These are phyloP conservation scores for Odontophorus gujanensis DNA, from an alignment of 2,113 vertebrate genomes.

Conservation along the genomic window DNA sequence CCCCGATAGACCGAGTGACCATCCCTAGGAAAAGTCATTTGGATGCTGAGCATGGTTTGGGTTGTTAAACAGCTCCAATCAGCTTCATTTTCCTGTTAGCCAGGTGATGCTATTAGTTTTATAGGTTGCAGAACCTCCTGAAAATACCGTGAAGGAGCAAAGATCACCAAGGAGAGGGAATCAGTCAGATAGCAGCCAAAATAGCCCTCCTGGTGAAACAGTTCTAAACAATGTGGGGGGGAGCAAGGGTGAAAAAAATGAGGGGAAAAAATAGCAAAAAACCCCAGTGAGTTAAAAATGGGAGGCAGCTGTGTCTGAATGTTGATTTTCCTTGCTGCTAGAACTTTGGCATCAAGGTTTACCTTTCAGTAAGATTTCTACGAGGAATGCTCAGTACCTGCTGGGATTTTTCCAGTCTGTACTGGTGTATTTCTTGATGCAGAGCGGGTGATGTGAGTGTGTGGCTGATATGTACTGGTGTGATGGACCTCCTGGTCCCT, in stretches of 20 bases:
- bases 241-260: background rate
- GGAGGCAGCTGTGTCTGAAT: background rate
- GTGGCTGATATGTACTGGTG: background rate
- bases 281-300: rapidly evolving
- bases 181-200: background rate
- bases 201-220: background rate
- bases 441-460: background rate
- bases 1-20: background rate
- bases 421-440: background rate
- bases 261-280: background rate
- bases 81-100: background rate
- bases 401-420: rapidly evolving
- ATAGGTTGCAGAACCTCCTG: constrained; percentile 15
- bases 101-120: background rate
- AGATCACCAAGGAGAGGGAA: background rate
- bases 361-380: background rate
- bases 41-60: background rate
- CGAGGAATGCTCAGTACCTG: background rate
- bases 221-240: background rate
- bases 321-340: background rate
- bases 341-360: background rate
- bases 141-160: background rate
- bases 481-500: background rate
- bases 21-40: background rate
- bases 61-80: background rate